A percentile compares a stretch with the other conserved stretches of the same genome.
These are phyloP conservation scores for Deilephila elpenor DNA, from an alignment of 2,888 invertebrate genomes.

Conservation along the genomic window DNA sequence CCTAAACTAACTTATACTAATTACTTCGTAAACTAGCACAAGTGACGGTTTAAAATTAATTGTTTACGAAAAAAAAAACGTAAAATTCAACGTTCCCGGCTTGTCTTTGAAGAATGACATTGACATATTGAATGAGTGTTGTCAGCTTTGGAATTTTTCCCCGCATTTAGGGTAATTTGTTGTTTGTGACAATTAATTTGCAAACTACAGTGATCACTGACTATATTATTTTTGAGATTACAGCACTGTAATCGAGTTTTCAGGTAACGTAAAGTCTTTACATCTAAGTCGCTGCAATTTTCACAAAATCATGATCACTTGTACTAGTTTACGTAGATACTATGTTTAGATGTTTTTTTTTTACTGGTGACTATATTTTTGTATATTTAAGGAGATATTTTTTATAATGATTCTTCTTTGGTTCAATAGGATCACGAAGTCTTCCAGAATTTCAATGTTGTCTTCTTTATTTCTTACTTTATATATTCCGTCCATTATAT, in stretches of 20 bases:
- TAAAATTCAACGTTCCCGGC: neutral
- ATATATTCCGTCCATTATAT: neutral
- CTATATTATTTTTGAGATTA: too few species aligned
- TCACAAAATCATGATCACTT: neutral
- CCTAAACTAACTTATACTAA: neutral
- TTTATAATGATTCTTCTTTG: neutral
- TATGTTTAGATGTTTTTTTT: neutral
- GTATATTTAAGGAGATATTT: neutral
- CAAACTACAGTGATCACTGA: too few species aligned
- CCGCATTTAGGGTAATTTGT: too few species aligned
- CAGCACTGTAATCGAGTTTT: too few species aligned
- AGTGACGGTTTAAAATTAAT: neutral
- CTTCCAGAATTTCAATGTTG: neutral
- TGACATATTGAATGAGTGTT: too few species aligned
- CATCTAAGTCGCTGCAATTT: neutral
- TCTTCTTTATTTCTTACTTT: neutral
- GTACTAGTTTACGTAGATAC: neutral
- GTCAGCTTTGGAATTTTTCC: too few species aligned
- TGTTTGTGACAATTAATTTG: too few species aligned
- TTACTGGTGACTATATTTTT: conserved; percentile 2
- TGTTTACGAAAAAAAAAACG: neutral
- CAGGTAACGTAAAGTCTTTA: too few species aligned
- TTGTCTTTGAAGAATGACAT: too few species aligned
- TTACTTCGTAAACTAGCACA: neutral
- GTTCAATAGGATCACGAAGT: too few species aligned